phyloP scores from a whole-genome alignment of 2,888 invertebrate species.

The Andricus quercusramuli region DNA sequence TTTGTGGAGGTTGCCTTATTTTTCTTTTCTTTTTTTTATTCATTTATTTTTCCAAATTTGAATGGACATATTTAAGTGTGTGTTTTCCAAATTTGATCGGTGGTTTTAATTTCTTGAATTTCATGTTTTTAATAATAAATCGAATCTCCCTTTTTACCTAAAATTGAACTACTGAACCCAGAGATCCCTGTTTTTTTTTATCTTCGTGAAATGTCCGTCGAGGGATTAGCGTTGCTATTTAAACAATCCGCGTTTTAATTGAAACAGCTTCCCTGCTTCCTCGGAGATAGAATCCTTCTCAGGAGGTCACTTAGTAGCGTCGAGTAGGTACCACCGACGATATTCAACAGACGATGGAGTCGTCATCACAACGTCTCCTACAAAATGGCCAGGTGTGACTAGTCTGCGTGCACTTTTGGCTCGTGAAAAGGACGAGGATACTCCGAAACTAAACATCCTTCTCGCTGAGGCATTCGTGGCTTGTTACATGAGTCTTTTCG shows the following conservation, averaged over 20 bases:
- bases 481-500: slow-evolving; percentile 93
- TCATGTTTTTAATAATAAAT: no score
- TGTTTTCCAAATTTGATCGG: no score
- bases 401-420: slow-evolving; percentile 93
- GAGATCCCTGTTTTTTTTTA: neutral
- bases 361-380: slow-evolving; percentile 89
- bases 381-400: slow-evolving; percentile 98
- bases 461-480: slow-evolving; percentile 96
- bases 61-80: no score
- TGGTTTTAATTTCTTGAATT: no score
- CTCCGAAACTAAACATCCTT: slow-evolving; percentile 94
- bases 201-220: neutral
- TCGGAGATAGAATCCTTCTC: slow-evolving; percentile 75
- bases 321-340: slow-evolving; percentile 83
- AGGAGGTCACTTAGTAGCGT: slow-evolving; percentile 84
- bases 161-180: no score
- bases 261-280: slow-evolving; percentile 71
- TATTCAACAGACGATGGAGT: slow-evolving; percentile 90
- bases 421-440: slow-evolving; percentile 95
- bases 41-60: no score
- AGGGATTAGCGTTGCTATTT: neutral
- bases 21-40: no score
- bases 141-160: no score
- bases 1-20: no score
- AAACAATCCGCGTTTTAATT: slow-evolving; percentile 1